A percentile compares a stretch with the other conserved stretches of the same genome.
phyloP scores from a whole-genome alignment of 2,113 vertebrate genomes.

The Scomber japonicus region DNA sequence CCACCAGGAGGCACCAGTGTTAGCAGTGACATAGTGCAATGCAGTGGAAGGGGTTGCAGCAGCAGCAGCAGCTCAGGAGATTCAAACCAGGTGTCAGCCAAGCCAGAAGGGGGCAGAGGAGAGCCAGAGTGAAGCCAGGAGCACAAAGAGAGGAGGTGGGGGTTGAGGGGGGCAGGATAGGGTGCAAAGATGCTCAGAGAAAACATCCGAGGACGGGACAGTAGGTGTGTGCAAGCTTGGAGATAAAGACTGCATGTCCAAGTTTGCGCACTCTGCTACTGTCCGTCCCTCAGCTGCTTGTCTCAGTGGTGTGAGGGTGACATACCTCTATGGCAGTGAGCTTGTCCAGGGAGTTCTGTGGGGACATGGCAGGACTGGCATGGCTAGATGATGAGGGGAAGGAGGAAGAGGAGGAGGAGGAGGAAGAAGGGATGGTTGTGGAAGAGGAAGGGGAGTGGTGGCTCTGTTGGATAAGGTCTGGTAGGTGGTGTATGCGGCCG shows the following conservation, averaged over 20 bases:
- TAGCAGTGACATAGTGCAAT: constrained; percentile 30
- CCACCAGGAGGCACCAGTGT: constrained; percentile 66
- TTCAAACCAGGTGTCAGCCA: constrained; percentile 84
- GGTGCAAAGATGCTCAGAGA: constrained; percentile 22
- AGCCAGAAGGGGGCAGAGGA: constrained; percentile 84
- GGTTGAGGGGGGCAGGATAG: background rate
- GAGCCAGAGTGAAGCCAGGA: constrained; percentile 53
- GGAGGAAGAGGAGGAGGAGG: constrained; percentile 83
- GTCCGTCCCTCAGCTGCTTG: constrained; percentile 36
- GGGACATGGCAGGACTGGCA: constrained; percentile 96
- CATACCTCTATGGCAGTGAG: constrained; percentile 96
- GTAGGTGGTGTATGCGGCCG: constrained; percentile 96
- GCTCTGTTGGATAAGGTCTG: constrained; percentile 99
- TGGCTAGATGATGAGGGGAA: constrained; percentile 96
- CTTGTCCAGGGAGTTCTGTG: constrained; percentile 95
- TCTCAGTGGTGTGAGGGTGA: constrained; percentile 66
- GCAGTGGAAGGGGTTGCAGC: background rate
- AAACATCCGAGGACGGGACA: constrained; percentile 41
- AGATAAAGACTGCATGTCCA: constrained; percentile 1
- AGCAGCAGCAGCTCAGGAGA: constrained; percentile 43
- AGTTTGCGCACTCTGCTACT: constrained; percentile 18
- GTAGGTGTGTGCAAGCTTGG: constrained; percentile 32
- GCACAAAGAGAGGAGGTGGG: constrained; percentile 1
- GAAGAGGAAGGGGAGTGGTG: constrained; percentile 92
- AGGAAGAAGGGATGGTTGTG: constrained; percentile 82